Evolutionary conservation across 2,797 vertebrate species (phyloP).

Genomic region (Rhinella marina): DNA sequence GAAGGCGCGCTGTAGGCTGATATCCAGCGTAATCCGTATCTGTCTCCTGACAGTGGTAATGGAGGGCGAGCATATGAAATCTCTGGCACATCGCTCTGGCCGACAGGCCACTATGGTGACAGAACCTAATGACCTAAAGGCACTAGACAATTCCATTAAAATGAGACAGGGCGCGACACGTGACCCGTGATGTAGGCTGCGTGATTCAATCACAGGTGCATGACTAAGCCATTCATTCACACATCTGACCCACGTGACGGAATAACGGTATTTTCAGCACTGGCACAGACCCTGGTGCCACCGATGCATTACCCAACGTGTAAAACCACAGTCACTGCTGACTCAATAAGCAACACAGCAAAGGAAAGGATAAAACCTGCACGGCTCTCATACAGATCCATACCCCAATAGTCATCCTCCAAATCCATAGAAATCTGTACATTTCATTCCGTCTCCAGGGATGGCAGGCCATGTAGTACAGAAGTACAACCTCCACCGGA

Average conservation of each 20-base stretch:
- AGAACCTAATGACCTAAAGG: background rate
- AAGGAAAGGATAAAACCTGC: background rate
- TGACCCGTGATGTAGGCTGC: background rate
- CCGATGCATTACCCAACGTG: background rate
- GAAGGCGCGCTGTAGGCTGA: background rate
- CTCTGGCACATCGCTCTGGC: background rate
- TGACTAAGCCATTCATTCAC: slow-evolving; percentile 33
- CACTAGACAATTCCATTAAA: background rate
- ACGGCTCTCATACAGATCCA: background rate
- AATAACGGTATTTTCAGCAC: background rate
- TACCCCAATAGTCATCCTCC: background rate
- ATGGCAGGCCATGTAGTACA: background rate
- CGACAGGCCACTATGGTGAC: background rate
- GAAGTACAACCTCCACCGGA: background rate
- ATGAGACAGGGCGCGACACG: background rate
- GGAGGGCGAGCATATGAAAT: background rate
- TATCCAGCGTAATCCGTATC: background rate
- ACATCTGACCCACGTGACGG: background rate
- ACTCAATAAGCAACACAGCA: no score
- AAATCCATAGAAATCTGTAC: background rate
- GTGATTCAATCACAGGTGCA: slow-evolving; percentile 16
- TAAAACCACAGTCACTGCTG: background rate
- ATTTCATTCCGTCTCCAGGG: background rate
- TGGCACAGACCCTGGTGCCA: background rate
- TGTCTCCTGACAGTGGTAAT: background rate